Conservation (phyloP, 2,113 vertebrate species). For the Xenus cinereus region DNA sequence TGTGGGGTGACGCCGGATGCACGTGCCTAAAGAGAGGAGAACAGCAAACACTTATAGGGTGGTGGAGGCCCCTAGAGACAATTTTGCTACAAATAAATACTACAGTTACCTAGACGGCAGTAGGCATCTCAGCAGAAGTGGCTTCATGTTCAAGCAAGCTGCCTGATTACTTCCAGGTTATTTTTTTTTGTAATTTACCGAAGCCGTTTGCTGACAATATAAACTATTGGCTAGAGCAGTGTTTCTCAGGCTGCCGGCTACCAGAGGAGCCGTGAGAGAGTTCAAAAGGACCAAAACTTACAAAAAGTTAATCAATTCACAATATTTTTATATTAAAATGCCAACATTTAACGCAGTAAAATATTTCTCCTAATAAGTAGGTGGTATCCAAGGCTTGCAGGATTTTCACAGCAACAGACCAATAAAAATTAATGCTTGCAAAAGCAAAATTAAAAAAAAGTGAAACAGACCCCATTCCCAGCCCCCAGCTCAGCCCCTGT, state of each 20-base stretch:
- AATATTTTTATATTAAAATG: neutral
- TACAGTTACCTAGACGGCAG: neutral
- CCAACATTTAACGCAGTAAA: neutral
- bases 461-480: neutral
- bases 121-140: neutral
- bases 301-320: neutral
- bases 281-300: neutral
- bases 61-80: slow-evolving; percentile 7
- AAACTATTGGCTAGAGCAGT: neutral
- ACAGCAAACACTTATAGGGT: neutral
- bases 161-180: neutral
- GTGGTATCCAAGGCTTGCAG: neutral
- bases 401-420: neutral
- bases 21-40: neutral
- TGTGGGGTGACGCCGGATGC: neutral
- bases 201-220: neutral
- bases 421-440: neutral
- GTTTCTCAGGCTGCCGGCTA: neutral
- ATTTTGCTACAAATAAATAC: neutral
- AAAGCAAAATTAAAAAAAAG: neutral
- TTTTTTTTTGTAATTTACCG: neutral
- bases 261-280: neutral
- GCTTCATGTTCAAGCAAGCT: neutral
- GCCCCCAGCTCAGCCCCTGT: neutral
- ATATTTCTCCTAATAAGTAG: neutral